These are phyloP conservation scores for Smithornis capensis DNA, from an alignment of 2,113 vertebrate species.

Conservation along the genomic window DNA sequence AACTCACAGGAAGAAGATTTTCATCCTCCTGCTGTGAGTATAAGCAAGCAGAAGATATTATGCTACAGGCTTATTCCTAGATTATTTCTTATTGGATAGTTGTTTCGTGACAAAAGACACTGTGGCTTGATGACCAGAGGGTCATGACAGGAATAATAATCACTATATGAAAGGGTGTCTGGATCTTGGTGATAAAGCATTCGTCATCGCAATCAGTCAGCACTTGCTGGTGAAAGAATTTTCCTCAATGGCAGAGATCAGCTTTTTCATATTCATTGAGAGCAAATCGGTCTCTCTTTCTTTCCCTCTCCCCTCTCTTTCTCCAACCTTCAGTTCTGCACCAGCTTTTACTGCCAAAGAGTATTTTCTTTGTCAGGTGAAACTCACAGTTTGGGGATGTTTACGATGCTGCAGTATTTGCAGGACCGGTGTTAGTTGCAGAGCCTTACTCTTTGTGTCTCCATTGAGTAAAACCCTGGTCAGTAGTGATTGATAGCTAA, in stretches of 20 bases:
- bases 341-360: neutral
- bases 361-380: constrained; percentile 23
- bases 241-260: constrained; percentile 56
- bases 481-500: constrained; percentile 6
- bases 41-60: constrained; percentile 51
- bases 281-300: constrained; percentile 17
- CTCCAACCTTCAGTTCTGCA: neutral
- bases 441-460: neutral
- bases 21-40: neutral
- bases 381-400: neutral
- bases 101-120: constrained; percentile 46
- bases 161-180: constrained; percentile 50
- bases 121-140: constrained; percentile 60
- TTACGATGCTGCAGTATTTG: neutral
- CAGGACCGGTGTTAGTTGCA: neutral
- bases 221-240: constrained; percentile 47
- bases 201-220: constrained; percentile 34
- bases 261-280: constrained; percentile 59
- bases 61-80: constrained; percentile 44
- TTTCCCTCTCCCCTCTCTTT: neutral
- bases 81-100: constrained; percentile 41
- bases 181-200: constrained; percentile 49
- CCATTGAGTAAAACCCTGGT: neutral
- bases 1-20: constrained; percentile 33
- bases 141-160: constrained; percentile 61